phyloP scores from a whole-genome alignment of 2,888 invertebrate genomes.

The Macroteleia sp. region DNA sequence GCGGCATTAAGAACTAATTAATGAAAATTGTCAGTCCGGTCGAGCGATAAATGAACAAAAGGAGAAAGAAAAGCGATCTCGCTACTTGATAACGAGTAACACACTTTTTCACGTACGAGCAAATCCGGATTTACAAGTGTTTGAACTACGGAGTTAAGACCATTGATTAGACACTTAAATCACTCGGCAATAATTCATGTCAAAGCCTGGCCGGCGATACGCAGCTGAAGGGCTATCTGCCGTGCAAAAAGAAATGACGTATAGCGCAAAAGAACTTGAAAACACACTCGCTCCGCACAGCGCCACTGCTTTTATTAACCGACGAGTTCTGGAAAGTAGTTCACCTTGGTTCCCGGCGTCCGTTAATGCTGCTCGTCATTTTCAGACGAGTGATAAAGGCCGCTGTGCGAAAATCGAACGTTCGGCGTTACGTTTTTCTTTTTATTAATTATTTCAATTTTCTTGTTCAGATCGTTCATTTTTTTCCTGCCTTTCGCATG shows the following conservation, averaged over 20 bases:
- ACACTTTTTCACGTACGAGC: slow-evolving; percentile 1
- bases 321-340: slow-evolving; percentile 50
- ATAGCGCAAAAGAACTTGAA: slow-evolving; percentile 42
- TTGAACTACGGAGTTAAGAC: slow-evolving; percentile 31
- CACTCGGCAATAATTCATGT: slow-evolving; percentile 47
- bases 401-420: slow-evolving; percentile 27
- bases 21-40: background rate
- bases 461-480: background rate
- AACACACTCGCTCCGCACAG: slow-evolving; percentile 22
- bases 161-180: slow-evolving; percentile 57
- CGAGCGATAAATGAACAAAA: background rate
- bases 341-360: slow-evolving; percentile 31
- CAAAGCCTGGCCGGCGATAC: slow-evolving; percentile 25
- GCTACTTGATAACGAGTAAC: slow-evolving; percentile 18
- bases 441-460: background rate
- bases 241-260: slow-evolving; percentile 53
- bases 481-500: no score
- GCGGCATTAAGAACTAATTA: slow-evolving; percentile 2
- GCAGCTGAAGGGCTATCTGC: slow-evolving; percentile 12
- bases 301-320: slow-evolving; percentile 50
- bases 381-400: slow-evolving; percentile 29
- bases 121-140: slow-evolving; percentile 15
- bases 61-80: slow-evolving; percentile 2
- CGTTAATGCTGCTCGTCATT: slow-evolving; percentile 39
- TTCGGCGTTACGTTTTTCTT: background rate